Evolutionary conservation across 2,797 vertebrate genomes (phyloP), one percentile per base, ranked within the genome.

Genomic region (Syngnathus acus): DNA sequence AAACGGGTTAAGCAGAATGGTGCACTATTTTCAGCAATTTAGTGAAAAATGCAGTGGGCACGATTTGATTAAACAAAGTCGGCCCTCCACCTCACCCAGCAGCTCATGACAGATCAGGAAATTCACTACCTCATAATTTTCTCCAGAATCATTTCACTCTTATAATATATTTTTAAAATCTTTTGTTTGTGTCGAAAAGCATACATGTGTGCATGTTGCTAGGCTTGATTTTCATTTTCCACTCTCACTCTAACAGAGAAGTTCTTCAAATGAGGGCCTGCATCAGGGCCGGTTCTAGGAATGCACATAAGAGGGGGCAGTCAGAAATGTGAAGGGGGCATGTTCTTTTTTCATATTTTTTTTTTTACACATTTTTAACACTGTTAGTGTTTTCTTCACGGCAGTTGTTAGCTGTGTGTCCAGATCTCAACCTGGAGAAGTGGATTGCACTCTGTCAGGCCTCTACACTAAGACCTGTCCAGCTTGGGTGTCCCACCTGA

Each of bases 61-160:
- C 66, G 0, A 78, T 85, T 78, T 83, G 73, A 23, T 51, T 76
- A 81, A 72, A 67, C 71, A 86, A 75, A 80, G 80, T 9, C 45
- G 26, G 26, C 26, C 2, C 2, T 32, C 26, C 26, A 32, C 13
- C 53, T 61, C 59, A 47, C 14, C 55, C 37, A 47, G 45, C 21
- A 60, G 23, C 21, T 61, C 54, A 65, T 19, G 45, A n/a, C 19
- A 50, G 48, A 50, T n/a, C 48, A 50, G 19, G 17, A 50, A n/a
- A 50, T n/a, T 50, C 48, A 50, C 17, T 9, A 50, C 19, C 19
- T 50, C 48, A n/a, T 19, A 19, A 48, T 14, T 13, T 13, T 9
- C 23, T 14, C 32, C 55, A 32, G 23, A 57, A 32, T 1, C 16
- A 4, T 57, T 14, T 26, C 0, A 17, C 48, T 54, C 54, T 54